Evolutionary conservation across 2,797 vertebrate genomes (phyloP).

Genomic region (Ispidina lecontei): DNA sequence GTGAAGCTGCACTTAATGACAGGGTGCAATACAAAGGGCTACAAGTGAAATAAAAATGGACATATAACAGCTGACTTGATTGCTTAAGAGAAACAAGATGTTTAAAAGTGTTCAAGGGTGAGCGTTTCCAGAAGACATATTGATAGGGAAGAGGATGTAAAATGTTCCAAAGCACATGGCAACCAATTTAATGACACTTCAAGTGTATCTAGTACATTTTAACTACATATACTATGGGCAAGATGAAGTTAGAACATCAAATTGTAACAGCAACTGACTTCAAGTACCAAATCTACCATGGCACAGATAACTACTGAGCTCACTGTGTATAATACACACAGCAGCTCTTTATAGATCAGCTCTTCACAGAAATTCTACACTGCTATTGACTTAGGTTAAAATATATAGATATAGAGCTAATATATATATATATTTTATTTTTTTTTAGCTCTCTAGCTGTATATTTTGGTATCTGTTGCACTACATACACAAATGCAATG

Average conservation of each 20-base stretch:
- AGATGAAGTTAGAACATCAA: not conserved
- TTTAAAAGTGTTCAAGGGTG: slow-evolving; percentile 13
- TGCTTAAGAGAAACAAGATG: slow-evolving; percentile 28
- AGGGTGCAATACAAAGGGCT: slow-evolving; percentile 36
- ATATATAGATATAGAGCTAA: too few relatives aligned
- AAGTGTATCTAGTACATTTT: not conserved
- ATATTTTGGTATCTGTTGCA: not conserved
- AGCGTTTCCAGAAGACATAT: not conserved
- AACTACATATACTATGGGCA: not conserved
- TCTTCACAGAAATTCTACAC: not conserved
- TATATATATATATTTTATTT: too few relatives aligned
- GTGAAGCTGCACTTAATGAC: not conserved
- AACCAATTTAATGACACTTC: not conserved
- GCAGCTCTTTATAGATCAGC: not conserved
- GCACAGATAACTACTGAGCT: not conserved
- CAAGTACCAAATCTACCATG: not conserved
- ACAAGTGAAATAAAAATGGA: slow-evolving; percentile 31
- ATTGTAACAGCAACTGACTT: not conserved
- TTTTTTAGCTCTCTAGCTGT: not conserved
- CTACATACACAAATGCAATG: fast-evolving
- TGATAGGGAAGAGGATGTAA: not conserved
- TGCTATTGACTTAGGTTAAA: not conserved
- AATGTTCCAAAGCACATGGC: not conserved
- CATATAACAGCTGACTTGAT: slow-evolving; percentile 3
- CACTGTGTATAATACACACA: not conserved